Percentiles rank a stretch among this genome's conserved stretches.
Conservation (phyloP, 92 coral and sea anemone genomes). For the Ricordea florida region DNA sequence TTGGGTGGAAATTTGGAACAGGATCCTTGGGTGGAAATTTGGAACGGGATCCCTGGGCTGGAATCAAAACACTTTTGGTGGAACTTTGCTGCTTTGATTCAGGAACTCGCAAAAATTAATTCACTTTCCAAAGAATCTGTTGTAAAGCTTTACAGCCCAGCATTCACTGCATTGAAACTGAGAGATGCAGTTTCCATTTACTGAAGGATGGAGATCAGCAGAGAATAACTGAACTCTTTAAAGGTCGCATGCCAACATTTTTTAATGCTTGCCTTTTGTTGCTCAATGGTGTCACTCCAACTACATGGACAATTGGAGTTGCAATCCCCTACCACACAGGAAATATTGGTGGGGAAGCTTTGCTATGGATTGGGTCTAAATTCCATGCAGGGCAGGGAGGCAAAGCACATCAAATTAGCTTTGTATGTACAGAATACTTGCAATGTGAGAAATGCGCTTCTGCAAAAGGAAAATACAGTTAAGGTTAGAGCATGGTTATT, state of each 20-base stretch:
- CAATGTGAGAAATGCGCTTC: slow-evolving; percentile 62
- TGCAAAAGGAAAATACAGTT: too few species aligned
- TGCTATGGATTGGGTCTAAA: slow-evolving; percentile 69
- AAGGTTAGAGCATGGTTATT: too few species aligned
- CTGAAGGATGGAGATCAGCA: slow-evolving; percentile 43
- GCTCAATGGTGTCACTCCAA: slow-evolving; percentile 46
- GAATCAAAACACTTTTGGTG: slow-evolving; percentile 58
- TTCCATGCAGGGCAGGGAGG: slow-evolving; percentile 64
- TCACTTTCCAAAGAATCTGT: slow-evolving; percentile 26
- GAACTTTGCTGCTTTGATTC: slow-evolving; percentile 30
- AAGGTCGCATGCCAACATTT: slow-evolving; percentile 38
- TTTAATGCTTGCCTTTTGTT: slow-evolving; percentile 42
- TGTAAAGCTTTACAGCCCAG: slow-evolving; percentile 59
- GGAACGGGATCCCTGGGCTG: too few species aligned
- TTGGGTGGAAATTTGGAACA: too few species aligned
- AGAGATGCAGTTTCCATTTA: slow-evolving; percentile 51
- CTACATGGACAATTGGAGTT: slow-evolving; percentile 69
- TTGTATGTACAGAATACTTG: slow-evolving; percentile 55
- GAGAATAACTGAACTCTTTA: slow-evolving; percentile 30
- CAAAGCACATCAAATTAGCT: slow-evolving; percentile 54
- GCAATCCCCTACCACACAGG: slow-evolving; percentile 58
- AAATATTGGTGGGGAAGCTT: slow-evolving; percentile 30
- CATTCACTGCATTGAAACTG: slow-evolving; percentile 46
- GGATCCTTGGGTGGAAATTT: too few species aligned
- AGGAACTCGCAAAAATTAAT: slow-evolving; percentile 44